Evolutionary conservation across 2,113 vertebrate species (phyloP).

Genomic region (Syngnathus floridae): DNA sequence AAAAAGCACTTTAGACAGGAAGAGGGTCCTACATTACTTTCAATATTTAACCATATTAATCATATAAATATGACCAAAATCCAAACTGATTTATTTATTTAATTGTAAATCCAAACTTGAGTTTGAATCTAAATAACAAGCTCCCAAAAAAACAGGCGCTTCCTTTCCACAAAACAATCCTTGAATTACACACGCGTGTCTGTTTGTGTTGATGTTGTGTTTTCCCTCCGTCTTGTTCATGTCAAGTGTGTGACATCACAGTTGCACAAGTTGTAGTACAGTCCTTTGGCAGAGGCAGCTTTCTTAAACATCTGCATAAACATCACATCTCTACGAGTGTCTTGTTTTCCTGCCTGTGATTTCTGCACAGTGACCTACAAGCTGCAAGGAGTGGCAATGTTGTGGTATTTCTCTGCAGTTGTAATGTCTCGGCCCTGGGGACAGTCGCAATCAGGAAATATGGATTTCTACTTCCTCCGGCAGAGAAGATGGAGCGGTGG

Average conservation of each 20-base stretch:
- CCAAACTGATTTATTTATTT: too few species aligned
- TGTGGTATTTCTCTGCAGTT: conserved; percentile 61
- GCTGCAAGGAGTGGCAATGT: conserved; percentile 39
- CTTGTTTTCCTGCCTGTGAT: conserved; percentile 4
- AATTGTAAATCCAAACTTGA: not conserved
- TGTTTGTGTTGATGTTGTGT: conserved; percentile 15
- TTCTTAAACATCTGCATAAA: not conserved
- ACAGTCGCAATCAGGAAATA: conserved; percentile 76
- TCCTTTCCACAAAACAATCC: conserved; percentile 61
- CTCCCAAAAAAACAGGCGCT: conserved; percentile 53
- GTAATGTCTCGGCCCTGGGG: conserved; percentile 64
- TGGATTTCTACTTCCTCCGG: conserved; percentile 72
- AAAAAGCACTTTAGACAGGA: too few species aligned
- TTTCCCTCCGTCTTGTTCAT: conserved; percentile 10
- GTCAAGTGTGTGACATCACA: not conserved
- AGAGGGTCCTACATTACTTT: too few species aligned
- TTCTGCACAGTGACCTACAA: conserved; percentile 38
- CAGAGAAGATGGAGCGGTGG: conserved; percentile 50
- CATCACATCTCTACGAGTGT: not conserved
- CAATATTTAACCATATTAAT: too few species aligned
- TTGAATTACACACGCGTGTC: conserved; percentile 22
- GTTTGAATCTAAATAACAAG: not conserved
- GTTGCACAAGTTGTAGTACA: not conserved
- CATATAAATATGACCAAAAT: too few species aligned
- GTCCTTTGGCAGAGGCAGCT: not conserved